Evolutionary conservation across 2,113 vertebrate species (phyloP).

Genomic region (Pica pica): DNA sequence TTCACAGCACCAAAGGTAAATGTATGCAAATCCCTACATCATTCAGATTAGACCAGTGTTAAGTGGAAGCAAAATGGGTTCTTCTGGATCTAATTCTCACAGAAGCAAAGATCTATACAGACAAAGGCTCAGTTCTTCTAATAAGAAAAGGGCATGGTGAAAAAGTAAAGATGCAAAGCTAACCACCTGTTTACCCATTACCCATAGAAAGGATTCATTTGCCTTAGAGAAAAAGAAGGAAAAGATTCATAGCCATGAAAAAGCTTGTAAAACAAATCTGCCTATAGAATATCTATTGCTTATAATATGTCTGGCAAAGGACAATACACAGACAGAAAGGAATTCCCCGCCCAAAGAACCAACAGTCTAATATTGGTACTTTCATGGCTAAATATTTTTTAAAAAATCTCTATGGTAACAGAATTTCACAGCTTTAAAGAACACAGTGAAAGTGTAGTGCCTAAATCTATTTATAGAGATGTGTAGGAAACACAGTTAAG

Average conservation of each 20-base stretch:
- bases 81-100: background rate
- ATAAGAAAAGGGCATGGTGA: background rate
- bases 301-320: background rate
- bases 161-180: background rate
- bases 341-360: constrained; percentile 24
- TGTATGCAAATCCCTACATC: constrained; percentile 25
- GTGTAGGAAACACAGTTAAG: constrained; percentile 74
- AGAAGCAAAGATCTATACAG: background rate
- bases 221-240: background rate
- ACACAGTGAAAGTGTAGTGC: constrained; percentile 58
- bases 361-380: constrained; percentile 31
- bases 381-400: constrained; percentile 18
- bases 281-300: background rate
- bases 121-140: background rate
- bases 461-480: constrained; percentile 74
- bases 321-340: background rate
- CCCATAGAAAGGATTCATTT: background rate
- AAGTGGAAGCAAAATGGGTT: background rate
- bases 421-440: constrained; percentile 72
- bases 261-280: background rate
- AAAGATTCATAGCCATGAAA: background rate
- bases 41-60: background rate
- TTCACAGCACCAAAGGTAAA: background rate
- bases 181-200: background rate
- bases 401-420: constrained; percentile 69